Base-by-base conservation (phyloP, 2,888 invertebrate genomes). In the Atherix ibis region DNA sequence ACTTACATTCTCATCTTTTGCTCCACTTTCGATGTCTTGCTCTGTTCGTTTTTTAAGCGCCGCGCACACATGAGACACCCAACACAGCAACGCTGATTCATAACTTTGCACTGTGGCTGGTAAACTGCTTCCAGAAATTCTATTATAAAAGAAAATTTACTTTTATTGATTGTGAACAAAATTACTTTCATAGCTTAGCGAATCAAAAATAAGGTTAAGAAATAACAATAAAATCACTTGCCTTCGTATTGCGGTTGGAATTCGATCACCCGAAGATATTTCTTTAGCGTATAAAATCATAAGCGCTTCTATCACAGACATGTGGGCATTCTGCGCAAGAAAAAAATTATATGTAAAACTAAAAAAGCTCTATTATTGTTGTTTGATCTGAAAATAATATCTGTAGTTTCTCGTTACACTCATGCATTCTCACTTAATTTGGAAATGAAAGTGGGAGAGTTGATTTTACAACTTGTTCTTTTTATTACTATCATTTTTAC, bases 211-310 rank as follows among this genome's bases (percentile, higher is more conserved):
- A 16, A 16, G 26, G 4, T 17, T 4, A 12, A n/a, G 5, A 26
- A 32, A 25, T 18, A 17, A 18, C 16, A 24, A 26, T 4, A 52
- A 8, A 59, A 58, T n/a, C n/a, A n/a, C n/a, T n/a, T 35, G 85
- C 49, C 87, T 72, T 60, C 79, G 78, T 46, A 87, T 79, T 45
- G 89, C 87, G 46, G 83, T 79, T 38, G 78, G 68, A 43, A 92
- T 81, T 37, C 87, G 73, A 58, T 92, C 91, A 35, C 79, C 70
- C 31, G 87, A 85, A 45, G 88, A 80, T 50, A 91, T 85, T 64
- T 94, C 91, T 52, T 83, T 80, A 47, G 88, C 82, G 67, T 91
- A 92, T 49, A 94, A 71, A 57, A 75, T 73, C 92, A 94, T 92
- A 62, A 94, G 70, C 48, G 88, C 84, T 66, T 94, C 92, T 64